Evolutionary conservation across 2,888 invertebrate species (phyloP), one percentile per base, ranked within the genome.

Genomic region (Romanomermis culicivorax): DNA sequence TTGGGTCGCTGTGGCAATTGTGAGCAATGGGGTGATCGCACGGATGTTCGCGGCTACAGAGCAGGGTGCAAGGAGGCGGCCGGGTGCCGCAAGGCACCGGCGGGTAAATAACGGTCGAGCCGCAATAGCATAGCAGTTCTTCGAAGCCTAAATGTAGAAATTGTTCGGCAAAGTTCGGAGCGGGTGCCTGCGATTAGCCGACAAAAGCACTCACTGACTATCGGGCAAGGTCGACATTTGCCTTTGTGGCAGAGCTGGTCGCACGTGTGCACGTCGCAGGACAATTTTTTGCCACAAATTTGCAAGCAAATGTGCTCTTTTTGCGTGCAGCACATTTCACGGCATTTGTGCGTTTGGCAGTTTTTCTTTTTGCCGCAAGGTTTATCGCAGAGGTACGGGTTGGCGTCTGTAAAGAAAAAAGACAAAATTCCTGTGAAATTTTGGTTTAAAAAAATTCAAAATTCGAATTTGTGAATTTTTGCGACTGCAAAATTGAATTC

Each of bases 81-180:
- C 80, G 79, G 0, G 86, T 82, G 23, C 93, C 93, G 70, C 95
- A 95, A 0, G 85, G 79, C 52, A 95, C 80, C 0, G 95, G 95
- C 1, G 95, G 93, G 68, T 81, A 81, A 54, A 84, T 71, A 29
- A 88, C 83, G 60, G 81, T 79, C 0, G 78, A 76, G 4, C 93
- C 91, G 70, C 95, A 95, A 67, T 82, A 82, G 69, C 95, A 95
- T 24, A 78, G 78, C 52, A 93, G 73, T 72, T 95, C 93, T 53
- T 85, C 83, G 72, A 89, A 89, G 65, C 75, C 76, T 75, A 59
- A 26, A 58, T 25, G 1, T 43, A 48, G 20, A 58, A 4, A 53
- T 42, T 11, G 14, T 47, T 17, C 58, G 47, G 25, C 23, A 23
- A 23, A 56, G 25, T 25, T 25, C 14, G 11, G 7, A n/a, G n/a